Conservation (phyloP, 2,797 vertebrate species). For the Acanthurus tractus region DNA sequence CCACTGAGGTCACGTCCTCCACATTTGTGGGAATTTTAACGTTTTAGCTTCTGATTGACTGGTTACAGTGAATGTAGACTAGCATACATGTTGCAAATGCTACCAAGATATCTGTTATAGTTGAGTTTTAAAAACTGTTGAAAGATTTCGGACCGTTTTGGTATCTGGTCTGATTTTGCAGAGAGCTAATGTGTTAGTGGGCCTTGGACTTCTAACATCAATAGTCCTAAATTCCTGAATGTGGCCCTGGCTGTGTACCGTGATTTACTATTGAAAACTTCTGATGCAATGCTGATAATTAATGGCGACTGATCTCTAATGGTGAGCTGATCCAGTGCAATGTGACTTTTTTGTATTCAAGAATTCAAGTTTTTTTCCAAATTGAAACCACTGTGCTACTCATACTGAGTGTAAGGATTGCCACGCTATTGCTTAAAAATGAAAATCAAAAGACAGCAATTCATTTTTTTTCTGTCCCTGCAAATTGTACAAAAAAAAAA, state of each 20-base stretch:
- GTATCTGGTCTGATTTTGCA: background rate
- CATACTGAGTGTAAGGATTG: background rate
- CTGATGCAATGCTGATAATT: background rate
- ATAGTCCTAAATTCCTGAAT: background rate
- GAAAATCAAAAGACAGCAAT: background rate
- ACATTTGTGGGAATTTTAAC: background rate
- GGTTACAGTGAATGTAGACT: background rate
- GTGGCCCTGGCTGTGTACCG: too few species aligned
- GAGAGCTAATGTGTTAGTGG: too few species aligned
- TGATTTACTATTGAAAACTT: background rate
- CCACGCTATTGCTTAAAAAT: background rate
- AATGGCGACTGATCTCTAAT: background rate
- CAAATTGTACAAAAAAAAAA: background rate
- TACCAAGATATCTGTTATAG: too few species aligned
- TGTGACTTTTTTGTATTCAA: background rate
- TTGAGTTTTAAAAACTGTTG: too few species aligned
- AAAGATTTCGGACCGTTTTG: too few species aligned
- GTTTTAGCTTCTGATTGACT: background rate
- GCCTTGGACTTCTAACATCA: too few species aligned
- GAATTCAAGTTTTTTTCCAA: too few species aligned
- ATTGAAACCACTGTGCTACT: background rate
- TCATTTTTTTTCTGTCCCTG: background rate
- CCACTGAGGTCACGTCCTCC: conserved; percentile 3
- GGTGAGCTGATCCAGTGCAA: background rate
- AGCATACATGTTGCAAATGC: too few species aligned